phyloP scores from a whole-genome alignment of 2,113 vertebrate species.

The Natator depressus region DNA sequence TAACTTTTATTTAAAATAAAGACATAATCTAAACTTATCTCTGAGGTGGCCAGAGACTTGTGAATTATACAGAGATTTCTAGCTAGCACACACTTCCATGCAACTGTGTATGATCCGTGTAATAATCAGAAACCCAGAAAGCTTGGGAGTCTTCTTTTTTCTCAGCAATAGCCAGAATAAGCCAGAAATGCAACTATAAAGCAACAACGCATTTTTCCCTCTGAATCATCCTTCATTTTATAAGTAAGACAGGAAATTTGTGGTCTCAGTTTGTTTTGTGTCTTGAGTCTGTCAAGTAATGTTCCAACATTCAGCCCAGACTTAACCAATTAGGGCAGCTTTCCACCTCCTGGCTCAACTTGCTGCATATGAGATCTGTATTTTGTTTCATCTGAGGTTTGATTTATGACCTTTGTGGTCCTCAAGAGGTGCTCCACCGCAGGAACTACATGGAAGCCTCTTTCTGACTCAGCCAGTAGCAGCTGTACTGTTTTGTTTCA shows the following conservation, averaged over 20 bases:
- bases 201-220: not conserved
- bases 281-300: constrained; percentile 11
- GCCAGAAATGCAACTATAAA: not conserved
- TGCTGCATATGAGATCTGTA: not conserved
- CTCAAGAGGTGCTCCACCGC: not conserved
- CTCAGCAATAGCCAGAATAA: not conserved
- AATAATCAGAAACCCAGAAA: not conserved
- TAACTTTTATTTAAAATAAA: constrained; percentile 8
- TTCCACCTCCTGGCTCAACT: constrained; percentile 14
- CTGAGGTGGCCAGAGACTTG: not conserved
- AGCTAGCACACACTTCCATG: not conserved
- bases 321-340: constrained; percentile 3
- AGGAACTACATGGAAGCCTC: not conserved
- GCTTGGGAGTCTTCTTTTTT: not conserved
- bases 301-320: constrained; percentile 8
- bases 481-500: constrained; percentile 4
- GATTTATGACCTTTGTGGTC: constrained; percentile 9
- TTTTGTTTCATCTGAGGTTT: constrained; percentile 5
- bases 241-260: not conserved
- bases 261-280: constrained; percentile 18
- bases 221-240: constrained; percentile 25
- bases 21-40: not conserved
- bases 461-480: not conserved
- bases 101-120: not conserved
- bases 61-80: not conserved